Base-by-base conservation (phyloP, 2,113 vertebrate genomes). In the Daphoenositta chrysoptera region DNA sequence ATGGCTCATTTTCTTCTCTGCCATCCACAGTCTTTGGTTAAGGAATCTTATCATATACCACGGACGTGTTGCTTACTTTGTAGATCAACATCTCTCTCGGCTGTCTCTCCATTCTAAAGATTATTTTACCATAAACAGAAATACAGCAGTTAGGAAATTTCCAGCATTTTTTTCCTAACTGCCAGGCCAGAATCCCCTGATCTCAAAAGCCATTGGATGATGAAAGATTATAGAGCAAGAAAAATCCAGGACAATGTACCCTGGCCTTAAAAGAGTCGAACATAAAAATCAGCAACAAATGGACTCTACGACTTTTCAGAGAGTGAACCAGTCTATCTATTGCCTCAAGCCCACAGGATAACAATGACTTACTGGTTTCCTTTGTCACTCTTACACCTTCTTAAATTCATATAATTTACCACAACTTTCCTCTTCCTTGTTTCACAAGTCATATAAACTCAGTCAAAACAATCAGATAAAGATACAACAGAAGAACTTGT, bases 61-160 rank as follows among this genome's bases (percentile, higher is more conserved):
- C 7, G 6, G 18, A 39, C 0, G 0, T 19, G 7, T 21, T 65
- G 4, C 33, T 86, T 83, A 42, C 20, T 51, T 54, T 56, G 66
- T 35, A 90, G 40, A 60, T 51, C 44, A 85, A 56, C 12, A 26
- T 21, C 39, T 79, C 30, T 21, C 39, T 79, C 30, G 39, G 23
- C 7, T 4, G 13, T 84, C 15, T 81, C 39, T 39, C 35, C n/a
- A 31, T 31, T 10, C 28, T 27, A 42, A 66, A 68, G 23, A 23
- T 54, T 47, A 20, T 57, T 88, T 42, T 68, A 45, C 16, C 18
- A 31, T 42, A 51, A 92, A 64, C 4, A 53, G 66, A 75, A 85
- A 35, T 31, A 71, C 27, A 73, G 21, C 15, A 68, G 8, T 35
- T 64, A 83, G 48, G 39, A 92, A 63, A 66, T 71, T 85, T 68